phyloP scores from a whole-genome alignment of 2,113 vertebrate genomes.

The Nematolebias whitei region DNA sequence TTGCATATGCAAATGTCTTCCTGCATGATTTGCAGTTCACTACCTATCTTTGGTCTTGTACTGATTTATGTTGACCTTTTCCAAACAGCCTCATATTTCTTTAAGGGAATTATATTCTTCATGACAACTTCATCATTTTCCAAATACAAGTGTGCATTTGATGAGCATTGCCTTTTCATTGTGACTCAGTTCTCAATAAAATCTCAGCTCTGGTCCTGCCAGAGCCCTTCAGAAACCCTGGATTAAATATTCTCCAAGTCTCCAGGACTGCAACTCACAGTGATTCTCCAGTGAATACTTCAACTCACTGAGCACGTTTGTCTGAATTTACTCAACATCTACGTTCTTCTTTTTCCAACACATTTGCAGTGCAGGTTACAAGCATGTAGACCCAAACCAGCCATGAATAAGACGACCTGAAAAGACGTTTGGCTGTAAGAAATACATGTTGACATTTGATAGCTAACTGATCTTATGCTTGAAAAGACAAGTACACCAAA shows the following conservation, averaged over 20 bases:
- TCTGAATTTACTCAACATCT: constrained; percentile 19
- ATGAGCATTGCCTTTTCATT: neutral
- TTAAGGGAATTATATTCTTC: neutral
- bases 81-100: neutral
- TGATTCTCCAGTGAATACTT: neutral
- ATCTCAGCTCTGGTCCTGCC: constrained; percentile 1
- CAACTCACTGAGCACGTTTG: constrained; percentile 1
- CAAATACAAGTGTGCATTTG: neutral
- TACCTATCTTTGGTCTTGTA: constrained; percentile 15
- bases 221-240: constrained; percentile 1
- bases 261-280: constrained; percentile 4
- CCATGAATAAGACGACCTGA: constrained; percentile 24
- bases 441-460: constrained; percentile 48
- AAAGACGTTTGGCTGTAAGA: constrained; percentile 33
- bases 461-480: constrained; percentile 30
- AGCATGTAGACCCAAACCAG: constrained; percentile 38
- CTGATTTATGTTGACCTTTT: constrained; percentile 24
- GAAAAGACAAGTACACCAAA: constrained; percentile 37
- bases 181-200: constrained; percentile 5
- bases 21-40: constrained; percentile 22
- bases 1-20: constrained; percentile 62
- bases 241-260: constrained; percentile 19
- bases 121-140: constrained; percentile 1
- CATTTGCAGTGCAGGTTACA: constrained; percentile 22
- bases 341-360: constrained; percentile 13